Conservation (phyloP, 2,113 vertebrate species). For the Alethe castanea region DNA sequence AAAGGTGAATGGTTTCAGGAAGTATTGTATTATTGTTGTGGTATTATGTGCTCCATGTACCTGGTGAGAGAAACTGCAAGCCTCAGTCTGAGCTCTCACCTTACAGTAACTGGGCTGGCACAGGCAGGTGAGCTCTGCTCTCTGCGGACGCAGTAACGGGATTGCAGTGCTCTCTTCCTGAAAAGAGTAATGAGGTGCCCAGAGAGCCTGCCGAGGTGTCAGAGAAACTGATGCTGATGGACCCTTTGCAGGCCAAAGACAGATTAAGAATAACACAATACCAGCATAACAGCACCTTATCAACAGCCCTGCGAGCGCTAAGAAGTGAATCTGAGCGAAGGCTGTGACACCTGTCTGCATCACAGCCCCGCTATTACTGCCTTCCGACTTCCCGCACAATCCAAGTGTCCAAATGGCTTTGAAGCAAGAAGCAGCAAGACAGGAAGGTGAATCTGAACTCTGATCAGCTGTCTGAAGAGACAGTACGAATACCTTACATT, state of each 20-base stretch:
- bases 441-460: neutral
- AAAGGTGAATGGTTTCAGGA: neutral
- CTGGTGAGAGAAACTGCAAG: neutral
- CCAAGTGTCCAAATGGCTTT: neutral
- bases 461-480: neutral
- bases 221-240: conserved; percentile 6
- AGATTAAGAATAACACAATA: conserved; percentile 26
- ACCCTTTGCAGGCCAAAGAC: neutral
- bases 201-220: neutral
- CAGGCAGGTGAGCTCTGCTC: neutral
- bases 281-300: conserved; percentile 2
- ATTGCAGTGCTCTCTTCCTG: neutral
- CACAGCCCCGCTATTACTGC: neutral
- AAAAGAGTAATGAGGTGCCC: conserved; percentile 34
- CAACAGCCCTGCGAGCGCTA: neutral
- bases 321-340: neutral
- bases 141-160: neutral
- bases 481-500: neutral
- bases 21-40: neutral
- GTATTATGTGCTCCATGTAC: neutral
- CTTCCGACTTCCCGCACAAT: neutral
- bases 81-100: neutral
- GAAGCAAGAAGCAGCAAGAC: conserved; percentile 25
- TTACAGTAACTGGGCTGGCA: fast-evolving
- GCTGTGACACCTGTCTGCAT: neutral